These are phyloP conservation scores for Mustela lutreola DNA, from an alignment of 2,113 vertebrate species.

Conservation along the genomic window DNA sequence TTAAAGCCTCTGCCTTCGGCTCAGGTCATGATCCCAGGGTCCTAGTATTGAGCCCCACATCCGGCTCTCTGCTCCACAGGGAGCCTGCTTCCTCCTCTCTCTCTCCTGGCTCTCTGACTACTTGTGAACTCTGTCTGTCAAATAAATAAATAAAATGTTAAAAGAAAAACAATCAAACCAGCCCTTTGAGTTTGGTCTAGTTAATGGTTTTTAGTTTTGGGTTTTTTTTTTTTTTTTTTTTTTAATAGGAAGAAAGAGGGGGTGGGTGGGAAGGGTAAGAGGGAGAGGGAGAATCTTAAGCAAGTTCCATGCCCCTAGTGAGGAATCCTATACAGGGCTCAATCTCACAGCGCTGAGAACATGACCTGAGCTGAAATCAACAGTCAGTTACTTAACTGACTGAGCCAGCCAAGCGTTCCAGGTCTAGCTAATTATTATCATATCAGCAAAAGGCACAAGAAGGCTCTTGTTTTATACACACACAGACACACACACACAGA, in stretches of 20 bases:
- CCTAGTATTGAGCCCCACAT: no score
- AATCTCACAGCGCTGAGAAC: background rate
- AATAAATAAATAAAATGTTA: no score
- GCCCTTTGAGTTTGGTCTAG: background rate
- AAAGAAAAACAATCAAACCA: background rate
- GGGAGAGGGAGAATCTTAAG: background rate
- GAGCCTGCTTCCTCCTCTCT: no score
- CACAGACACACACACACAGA: accelerated
- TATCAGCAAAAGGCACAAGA: background rate
- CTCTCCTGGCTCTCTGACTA: no score
- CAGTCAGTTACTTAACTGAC: background rate
- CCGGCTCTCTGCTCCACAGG: no score
- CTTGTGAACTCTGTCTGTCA: no score
- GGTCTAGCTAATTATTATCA: background rate
- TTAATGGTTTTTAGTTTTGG: background rate
- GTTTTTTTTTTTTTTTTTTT: no score
- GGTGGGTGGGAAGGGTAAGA: background rate
- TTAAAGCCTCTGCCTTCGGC: no score
- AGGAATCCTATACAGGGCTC: background rate
- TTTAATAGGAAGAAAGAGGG: background rate
- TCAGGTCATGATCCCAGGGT: no score
- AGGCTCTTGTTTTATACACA: background rate
- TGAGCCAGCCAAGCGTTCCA: background rate
- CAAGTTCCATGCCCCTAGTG: background rate
- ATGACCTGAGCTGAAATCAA: background rate